Conservation (phyloP, 2,113 vertebrate species). For the Panurus biarmicus region DNA sequence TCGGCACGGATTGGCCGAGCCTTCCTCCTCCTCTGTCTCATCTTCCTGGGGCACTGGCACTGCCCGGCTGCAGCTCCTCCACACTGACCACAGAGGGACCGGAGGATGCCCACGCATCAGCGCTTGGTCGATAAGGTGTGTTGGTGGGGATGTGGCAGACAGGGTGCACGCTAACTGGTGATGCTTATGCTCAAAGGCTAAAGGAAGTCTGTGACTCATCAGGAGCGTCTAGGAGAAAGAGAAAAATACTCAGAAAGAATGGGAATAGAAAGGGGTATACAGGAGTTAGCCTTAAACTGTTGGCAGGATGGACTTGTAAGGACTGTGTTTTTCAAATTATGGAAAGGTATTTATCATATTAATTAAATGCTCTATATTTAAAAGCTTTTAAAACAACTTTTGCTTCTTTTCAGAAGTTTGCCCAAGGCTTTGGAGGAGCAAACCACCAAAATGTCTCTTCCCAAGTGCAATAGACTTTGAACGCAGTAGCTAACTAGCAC, state of each 20-base stretch:
- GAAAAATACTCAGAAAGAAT: background rate
- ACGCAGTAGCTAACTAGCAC: background rate
- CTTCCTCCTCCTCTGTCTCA: background rate
- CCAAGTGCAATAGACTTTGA: background rate
- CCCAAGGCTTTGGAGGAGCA: background rate
- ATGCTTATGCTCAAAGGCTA: background rate
- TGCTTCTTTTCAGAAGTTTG: background rate
- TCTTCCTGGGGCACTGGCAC: background rate
- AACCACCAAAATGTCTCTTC: background rate
- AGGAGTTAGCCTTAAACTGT: background rate
- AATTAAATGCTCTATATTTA: background rate
- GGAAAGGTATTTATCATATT: background rate
- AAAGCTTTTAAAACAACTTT: background rate
- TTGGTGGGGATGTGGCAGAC: slow-evolving; percentile 14
- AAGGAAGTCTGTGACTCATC: background rate
- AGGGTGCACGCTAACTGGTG: background rate
- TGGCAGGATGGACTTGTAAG: background rate
- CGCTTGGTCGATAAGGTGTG: slow-evolving; percentile 30
- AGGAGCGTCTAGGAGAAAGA: background rate
- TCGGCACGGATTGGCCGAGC: background rate
- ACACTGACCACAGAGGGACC: background rate
- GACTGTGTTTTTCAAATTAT: background rate
- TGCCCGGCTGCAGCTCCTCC: background rate
- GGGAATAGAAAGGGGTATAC: background rate
- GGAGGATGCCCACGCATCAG: slow-evolving; percentile 2